phyloP scores from a whole-genome alignment of 2,797 vertebrate species.

The Mus spretus region DNA sequence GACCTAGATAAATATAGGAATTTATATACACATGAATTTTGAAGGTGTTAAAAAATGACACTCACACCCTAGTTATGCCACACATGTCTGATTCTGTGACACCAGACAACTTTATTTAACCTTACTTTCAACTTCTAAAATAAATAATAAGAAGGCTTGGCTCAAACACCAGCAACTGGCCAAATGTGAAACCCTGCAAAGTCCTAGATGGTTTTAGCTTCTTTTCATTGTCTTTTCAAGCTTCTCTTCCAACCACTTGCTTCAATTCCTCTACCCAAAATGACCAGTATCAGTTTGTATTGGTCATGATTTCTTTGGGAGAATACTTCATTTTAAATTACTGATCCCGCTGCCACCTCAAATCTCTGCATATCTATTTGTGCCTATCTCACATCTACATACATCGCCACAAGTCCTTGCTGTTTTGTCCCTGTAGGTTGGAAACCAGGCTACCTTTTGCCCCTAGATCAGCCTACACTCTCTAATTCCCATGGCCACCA shows the following conservation, averaged over 20 bases:
- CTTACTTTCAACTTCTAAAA: conserved; percentile 21
- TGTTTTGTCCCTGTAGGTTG: conserved; percentile 37
- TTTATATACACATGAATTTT: background rate
- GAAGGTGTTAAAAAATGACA: background rate
- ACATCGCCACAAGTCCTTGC: background rate
- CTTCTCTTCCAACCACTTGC: background rate
- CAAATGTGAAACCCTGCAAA: background rate
- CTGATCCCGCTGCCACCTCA: background rate
- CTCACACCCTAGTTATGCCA: background rate
- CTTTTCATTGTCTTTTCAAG: background rate
- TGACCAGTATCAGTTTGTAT: background rate
- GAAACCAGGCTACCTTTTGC: conserved; percentile 20
- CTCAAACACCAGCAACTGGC: background rate
- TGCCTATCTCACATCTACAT: background rate
- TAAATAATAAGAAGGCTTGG: background rate
- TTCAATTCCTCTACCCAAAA: background rate
- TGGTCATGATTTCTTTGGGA: background rate
- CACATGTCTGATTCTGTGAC: background rate
- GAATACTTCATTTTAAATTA: background rate
- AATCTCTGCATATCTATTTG: background rate
- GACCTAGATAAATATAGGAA: background rate
- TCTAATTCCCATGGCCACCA: conserved; percentile 2
- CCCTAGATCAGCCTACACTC: conserved; percentile 20
- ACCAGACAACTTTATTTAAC: conserved; percentile 1
- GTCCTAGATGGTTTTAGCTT: background rate